Evolutionary conservation across 1,140 invertebrate species (phyloP).

Genomic region (Bombus cullumanus): DNA sequence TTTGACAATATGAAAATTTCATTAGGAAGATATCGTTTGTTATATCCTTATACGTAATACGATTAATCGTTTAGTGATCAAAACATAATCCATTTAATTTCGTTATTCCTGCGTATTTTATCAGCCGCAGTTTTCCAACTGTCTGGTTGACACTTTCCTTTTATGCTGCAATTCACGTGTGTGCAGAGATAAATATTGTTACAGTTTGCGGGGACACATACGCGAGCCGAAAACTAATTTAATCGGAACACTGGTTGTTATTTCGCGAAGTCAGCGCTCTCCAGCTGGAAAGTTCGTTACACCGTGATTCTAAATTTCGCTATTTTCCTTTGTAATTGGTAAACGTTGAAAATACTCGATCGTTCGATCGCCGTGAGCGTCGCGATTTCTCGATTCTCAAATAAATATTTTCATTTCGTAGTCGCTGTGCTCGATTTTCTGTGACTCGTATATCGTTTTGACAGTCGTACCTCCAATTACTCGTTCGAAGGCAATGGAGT

Average conservation of each 20-base stretch:
- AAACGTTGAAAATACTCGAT: neutral
- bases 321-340: constrained; percentile 5
- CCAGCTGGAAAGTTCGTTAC: neutral
- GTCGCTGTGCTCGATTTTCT: neutral
- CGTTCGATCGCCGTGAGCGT: too few species aligned
- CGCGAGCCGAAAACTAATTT: constrained; percentile 9
- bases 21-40: too few species aligned
- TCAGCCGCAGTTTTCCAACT: neutral
- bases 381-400: neutral
- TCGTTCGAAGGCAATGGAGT: neutral
- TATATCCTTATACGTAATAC: neutral
- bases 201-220: neutral
- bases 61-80: neutral
- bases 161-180: neutral
- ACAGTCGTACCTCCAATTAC: neutral
- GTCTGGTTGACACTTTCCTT: too few species aligned
- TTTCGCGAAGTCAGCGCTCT: neutral
- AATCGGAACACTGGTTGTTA: neutral
- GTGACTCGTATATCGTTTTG: neutral
- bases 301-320: neutral
- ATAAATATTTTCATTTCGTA: constrained; percentile 18
- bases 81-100: neutral
- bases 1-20: too few species aligned
- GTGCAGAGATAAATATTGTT: neutral
- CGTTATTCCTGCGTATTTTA: neutral